Evolutionary conservation across 1,140 invertebrate species (phyloP).

Genomic region (Heterodera schachtii): DNA sequence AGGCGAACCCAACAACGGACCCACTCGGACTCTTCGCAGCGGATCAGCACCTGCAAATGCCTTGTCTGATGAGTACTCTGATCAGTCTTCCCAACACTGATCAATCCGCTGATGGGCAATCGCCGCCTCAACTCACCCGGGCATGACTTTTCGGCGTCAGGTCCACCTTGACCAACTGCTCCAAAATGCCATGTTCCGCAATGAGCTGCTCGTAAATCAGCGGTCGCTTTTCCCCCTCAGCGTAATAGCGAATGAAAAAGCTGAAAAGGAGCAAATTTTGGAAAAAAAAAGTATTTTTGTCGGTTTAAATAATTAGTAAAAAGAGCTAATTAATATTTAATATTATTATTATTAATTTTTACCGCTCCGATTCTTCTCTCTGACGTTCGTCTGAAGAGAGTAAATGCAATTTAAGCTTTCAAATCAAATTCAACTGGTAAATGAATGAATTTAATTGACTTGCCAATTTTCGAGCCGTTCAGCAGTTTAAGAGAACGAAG

Average conservation of each 20-base stretch:
- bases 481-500: constrained; percentile 36
- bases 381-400: constrained; percentile 8
- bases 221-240: constrained; percentile 20
- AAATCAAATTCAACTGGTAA: no score
- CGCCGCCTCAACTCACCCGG: background rate
- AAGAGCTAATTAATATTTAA: background rate
- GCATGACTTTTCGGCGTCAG: constrained; percentile 36
- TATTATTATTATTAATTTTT: background rate
- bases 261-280: background rate
- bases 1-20: constrained; percentile 16
- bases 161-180: constrained; percentile 41
- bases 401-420: no score
- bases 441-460: background rate
- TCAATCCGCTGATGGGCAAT: background rate
- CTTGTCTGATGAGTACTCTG: background rate
- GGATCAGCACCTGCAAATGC: constrained; percentile 19
- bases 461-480: constrained; percentile 35
- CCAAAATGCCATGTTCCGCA: constrained; percentile 33
- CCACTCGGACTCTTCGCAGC: constrained; percentile 35
- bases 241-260: constrained; percentile 41
- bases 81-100: background rate
- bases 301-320: background rate
- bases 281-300: no score
- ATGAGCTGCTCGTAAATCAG: constrained; percentile 28
- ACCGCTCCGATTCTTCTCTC: constrained; percentile 35